These are phyloP conservation scores for Epizoanthus rinbou DNA, from an alignment of 92 coral and sea anemone species.

Conservation along the genomic window DNA sequence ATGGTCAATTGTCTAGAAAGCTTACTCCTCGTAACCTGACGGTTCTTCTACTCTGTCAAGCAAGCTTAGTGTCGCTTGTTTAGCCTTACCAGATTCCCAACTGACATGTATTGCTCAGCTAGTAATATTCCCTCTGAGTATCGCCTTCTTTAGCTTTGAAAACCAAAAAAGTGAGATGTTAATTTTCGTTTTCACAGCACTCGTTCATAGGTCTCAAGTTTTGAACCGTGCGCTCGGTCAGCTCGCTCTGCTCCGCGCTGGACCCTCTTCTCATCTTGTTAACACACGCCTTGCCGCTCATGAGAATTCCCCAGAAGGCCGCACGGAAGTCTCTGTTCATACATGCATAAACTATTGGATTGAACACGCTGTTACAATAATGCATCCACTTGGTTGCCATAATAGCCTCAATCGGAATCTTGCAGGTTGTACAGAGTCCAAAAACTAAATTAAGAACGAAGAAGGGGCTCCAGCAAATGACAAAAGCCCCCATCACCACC, in stretches of 20 bases:
- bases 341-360: slow-evolving; percentile 92
- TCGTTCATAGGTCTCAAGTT: slow-evolving; percentile 6
- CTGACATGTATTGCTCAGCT: no score
- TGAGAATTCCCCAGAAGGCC: slow-evolving; percentile 72
- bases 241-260: slow-evolving; percentile 35
- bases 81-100: no score
- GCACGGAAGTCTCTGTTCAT: slow-evolving; percentile 90
- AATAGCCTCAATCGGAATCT: slow-evolving; percentile 59
- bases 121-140: no score
- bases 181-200: slow-evolving; percentile 4
- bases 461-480: slow-evolving; percentile 92
- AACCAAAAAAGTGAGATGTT: background rate
- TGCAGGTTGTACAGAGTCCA: slow-evolving; percentile 67
- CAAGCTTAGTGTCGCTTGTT: no score
- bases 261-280: slow-evolving; percentile 3
- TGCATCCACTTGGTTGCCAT: slow-evolving; percentile 97
- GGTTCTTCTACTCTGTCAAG: no score
- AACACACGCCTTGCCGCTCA: slow-evolving; percentile 62
- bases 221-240: slow-evolving; percentile 20
- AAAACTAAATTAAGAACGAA: slow-evolving; percentile 77
- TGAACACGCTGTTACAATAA: slow-evolving; percentile 81
- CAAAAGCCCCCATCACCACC: slow-evolving; percentile 93
- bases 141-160: no score
- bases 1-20: no score
- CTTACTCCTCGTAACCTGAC: no score